Evolutionary conservation across 2,113 vertebrate genomes (phyloP).

Genomic region (Oxyura jamaicensis): DNA sequence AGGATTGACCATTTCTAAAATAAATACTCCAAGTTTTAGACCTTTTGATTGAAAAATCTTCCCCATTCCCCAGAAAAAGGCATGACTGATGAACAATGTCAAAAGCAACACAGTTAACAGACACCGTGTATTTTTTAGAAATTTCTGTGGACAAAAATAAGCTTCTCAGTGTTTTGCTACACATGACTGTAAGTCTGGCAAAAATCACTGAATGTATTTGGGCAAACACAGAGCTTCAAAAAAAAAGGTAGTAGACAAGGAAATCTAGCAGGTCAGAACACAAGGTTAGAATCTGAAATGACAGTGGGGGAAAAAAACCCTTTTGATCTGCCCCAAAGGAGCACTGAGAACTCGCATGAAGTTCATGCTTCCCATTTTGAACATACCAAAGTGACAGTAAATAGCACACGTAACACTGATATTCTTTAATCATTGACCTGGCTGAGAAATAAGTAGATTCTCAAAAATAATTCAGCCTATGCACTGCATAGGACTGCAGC

Average conservation of each 20-base stretch:
- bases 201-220: background rate
- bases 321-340: background rate
- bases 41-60: background rate
- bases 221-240: background rate
- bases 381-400: background rate
- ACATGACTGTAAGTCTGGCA: background rate
- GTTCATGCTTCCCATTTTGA: background rate
- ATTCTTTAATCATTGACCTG: background rate
- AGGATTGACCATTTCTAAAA: background rate
- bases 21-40: background rate
- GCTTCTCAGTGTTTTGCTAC: background rate
- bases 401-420: background rate
- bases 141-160: background rate
- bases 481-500: background rate
- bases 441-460: background rate
- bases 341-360: fast-evolving
- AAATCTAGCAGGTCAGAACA: background rate
- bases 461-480: background rate
- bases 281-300: background rate
- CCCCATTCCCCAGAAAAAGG: too few species aligned
- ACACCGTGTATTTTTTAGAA: background rate
- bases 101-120: too few species aligned
- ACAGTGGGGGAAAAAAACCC: background rate
- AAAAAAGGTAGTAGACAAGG: background rate
- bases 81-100: too few species aligned